Base-by-base conservation (phyloP, 2,888 invertebrate genomes). In the Hemaris fuciformis region DNA sequence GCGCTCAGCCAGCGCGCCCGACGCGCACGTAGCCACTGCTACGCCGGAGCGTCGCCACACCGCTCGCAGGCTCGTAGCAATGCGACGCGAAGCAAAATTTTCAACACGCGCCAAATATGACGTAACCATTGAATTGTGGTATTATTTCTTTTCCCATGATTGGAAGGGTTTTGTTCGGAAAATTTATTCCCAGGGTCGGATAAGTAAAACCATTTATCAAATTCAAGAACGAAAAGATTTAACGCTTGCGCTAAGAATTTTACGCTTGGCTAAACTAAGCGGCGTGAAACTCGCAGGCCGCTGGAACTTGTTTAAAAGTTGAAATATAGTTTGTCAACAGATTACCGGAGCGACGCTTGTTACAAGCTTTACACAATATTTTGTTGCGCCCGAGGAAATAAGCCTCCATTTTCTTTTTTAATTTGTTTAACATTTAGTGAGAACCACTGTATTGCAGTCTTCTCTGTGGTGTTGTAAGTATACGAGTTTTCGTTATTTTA, bases 1-100 rank as follows among this genome's bases (percentile, higher is more conserved):
- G 76, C 71, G 74, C 69, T 69, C 83, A 77, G 71, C 79, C 85
- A 80, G 78, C 83, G 77, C 83, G 77, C 72, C 64, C 83, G 85
- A 78, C 82, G 83, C 75, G 81, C 75, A 74, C 86, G 87, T 89
- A 88, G 85, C 76, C 82, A 88, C 89, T 87, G 85, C 84, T 70
- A 74, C 74, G 69, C 59, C 53, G 53, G 53, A 53, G 53, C 53
- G 53, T 53, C 53, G 53, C 53, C 27, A 53, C 53, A 53, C 27
- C 31, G 53, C 66, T 65, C 78, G 84, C 80, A 82, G 82, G 77
- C 71, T 68, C 81, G 83, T 82, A 83, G 87, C 81, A 79, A 58
- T 77, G 81, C 81, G 77, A 76, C 78, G 80, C 73, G 68, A 72
- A 73, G 75, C 53, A 53, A 53, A 18, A 22, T 34, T 45, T 20